phyloP scores from a whole-genome alignment of 53 echinoderm and acorn worm species.

The Holothuria leucospilota region DNA sequence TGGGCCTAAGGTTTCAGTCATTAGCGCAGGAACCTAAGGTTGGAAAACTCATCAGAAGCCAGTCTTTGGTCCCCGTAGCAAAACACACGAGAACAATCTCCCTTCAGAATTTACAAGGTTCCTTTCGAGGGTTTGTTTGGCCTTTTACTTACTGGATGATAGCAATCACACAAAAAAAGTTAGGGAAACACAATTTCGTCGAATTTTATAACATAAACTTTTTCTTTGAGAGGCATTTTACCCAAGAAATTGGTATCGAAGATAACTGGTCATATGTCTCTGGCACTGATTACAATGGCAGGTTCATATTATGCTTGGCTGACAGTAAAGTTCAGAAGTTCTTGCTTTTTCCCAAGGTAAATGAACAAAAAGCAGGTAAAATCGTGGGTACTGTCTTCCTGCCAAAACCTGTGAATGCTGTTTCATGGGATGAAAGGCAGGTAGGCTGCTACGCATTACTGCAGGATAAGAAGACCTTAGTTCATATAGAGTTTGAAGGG shows the following conservation, averaged over 20 bases:
- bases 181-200: background rate
- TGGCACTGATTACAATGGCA: background rate
- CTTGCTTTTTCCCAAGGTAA: background rate
- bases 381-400: background rate
- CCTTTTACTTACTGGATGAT: background rate
- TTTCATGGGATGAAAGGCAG: conserved; percentile 10
- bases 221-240: background rate
- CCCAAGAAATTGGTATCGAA: background rate
- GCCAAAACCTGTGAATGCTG: background rate
- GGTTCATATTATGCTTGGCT: background rate
- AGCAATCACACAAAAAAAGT: background rate
- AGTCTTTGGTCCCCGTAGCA: background rate
- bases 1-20: background rate
- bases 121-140: background rate
- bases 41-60: background rate
- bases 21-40: background rate
- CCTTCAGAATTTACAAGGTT: background rate
- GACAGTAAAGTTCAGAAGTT: background rate
- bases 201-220: background rate
- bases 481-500: background rate
- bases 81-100: background rate
- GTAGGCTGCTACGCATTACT: background rate
- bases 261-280: background rate
- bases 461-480: background rate
- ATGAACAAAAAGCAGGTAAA: background rate